Evolutionary conservation across 2,113 vertebrate species (phyloP), one percentile per base, ranked within the genome.

Genomic region (Turnix velox): DNA sequence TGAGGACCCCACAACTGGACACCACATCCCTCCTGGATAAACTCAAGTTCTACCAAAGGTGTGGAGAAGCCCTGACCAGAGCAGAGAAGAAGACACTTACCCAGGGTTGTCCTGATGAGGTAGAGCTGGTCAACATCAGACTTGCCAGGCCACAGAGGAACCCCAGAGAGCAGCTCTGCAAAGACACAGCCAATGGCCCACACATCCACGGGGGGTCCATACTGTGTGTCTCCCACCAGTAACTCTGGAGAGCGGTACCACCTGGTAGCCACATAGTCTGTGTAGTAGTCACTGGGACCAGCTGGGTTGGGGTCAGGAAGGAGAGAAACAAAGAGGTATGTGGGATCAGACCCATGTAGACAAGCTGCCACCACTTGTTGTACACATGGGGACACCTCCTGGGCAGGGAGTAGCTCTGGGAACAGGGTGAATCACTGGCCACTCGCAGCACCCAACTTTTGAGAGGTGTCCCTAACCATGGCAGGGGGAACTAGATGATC

Each of bases 121-220:
- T 99, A 98, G 24, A 99, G 98, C 90, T 99, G 99, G 82, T 99
- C 99, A 59, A 98, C 98, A n/a, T 99, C 99, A 0, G 99, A 99
- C 92, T 98, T 98, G 39, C 99, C 99, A 2, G 99, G 99, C 99
- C 99, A 99, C 91, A 99, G 97, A 7, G 99, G 99, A 20, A 91
- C 58, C 16, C 99, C 99, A 0, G 98, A 98, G 9, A 99, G 96
- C 94, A 99, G 97, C 96, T 99, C 99, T 0, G 99, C 98, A 10
- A 99, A 99, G 81, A 99, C 98, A 5, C 99, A 99, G 59, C 99
- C 99, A 3, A 99, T 85, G 0, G 99, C 99, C 99, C 99, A 99
- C 7, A 99, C 99, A 4, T 99, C 99, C 59, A 99, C 99, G 0
- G 99, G 98, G 1, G 99, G 97, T 0, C 99, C 99, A 0, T 99